Evolutionary conservation across 2,797 vertebrate species (phyloP), one percentile per base, ranked within the genome.

Genomic region (Rhabdomys pumilio): DNA sequence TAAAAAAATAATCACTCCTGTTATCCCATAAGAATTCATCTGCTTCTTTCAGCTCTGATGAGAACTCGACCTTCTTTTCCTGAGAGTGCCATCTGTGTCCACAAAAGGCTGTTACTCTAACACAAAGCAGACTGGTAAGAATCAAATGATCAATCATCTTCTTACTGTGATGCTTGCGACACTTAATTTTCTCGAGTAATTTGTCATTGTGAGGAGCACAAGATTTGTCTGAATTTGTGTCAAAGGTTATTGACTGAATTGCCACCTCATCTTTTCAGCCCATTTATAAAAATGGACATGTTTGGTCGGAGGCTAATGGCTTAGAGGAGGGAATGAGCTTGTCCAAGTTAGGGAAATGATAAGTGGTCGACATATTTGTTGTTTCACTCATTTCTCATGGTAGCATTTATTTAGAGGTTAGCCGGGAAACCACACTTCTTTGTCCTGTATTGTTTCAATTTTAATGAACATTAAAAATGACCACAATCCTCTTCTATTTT

Each of bases 161-260:
- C 97, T 97, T 93, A 96, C 94, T 90, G 96, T 89, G 84, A n/a
- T 19, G 41, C 75, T 91, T 94, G 87, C 26, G 94, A 97, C 96
- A 97, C 96, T 95, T 97, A 97, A 97, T 97, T 98, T 98, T 97
- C 97, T 79, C 67, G 59, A 93, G 90, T 97, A 92, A 97, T 97
- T 97, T 98, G 94, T 98, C 97, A 97, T 76, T 87, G 82, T 96
- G 90, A 96, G 90, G 89, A 97, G 79, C 69, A 89, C 29, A 44
- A 94, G 85, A 97, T 97, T 96, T 97, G 96, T 97, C 96, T 98
- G 94, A 93, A 95, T 97, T 98, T 94, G 82, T 97, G 97, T 96
- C 96, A 97, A 91, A 97, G 96, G 96, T 96, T 97, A 97, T 98
- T 97, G 97, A 96, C 97, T 96, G 94, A 97, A 95, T 96, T 89